Base-by-base conservation (phyloP, 64 coral and sea anemone species). In the Montipora efflorescens region DNA sequence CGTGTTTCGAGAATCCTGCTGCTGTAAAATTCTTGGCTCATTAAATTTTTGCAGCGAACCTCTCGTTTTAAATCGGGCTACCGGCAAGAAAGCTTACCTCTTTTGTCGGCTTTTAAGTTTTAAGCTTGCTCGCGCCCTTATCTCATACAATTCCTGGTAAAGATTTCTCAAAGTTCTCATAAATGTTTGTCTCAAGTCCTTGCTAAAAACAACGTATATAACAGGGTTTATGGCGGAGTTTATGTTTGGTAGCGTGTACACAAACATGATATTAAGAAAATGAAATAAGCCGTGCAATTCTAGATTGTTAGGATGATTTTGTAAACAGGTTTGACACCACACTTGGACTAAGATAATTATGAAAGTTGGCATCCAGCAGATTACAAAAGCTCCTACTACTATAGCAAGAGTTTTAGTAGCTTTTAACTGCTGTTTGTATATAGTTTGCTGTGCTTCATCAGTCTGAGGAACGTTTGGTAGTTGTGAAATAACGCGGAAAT, bases 171-270 rank as follows among this genome's bases (percentile, higher is more conserved):
- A 84, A n/a, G 81, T 84, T 28, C 67, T 84, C 25, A 98, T 83
- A 93, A 95, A 95, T 5, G 96, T 90, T 13, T 89, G 93, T 18
- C 96, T 88, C 23, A 98, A 59, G 80, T 95, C 91, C 66, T 89
- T 92, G 52, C 93, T 98, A 67, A 95, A 98, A 79, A 98, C 78
- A 23, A 95, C 93, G 25, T 98, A 98, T 55, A 98, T 93, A 75
- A 98, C 90, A 57, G 96, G 96, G 50, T 98, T 98, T n/a, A 94
- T 80, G 14, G 96, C 92, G 4, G 93, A 90, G 75, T 98, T 98
- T 46, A 98, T 92, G 47, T 92, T 88, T 2, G 96, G 96, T 4
- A 98, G 86, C 15, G 93, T 95, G 48, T 95, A 98, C 8, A 98
- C 87, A 68, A 98, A 98, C 2, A 87, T 77, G 15, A 98, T 93